Conservation (phyloP, 2,113 vertebrate species). For the Agelaius tricolor region DNA sequence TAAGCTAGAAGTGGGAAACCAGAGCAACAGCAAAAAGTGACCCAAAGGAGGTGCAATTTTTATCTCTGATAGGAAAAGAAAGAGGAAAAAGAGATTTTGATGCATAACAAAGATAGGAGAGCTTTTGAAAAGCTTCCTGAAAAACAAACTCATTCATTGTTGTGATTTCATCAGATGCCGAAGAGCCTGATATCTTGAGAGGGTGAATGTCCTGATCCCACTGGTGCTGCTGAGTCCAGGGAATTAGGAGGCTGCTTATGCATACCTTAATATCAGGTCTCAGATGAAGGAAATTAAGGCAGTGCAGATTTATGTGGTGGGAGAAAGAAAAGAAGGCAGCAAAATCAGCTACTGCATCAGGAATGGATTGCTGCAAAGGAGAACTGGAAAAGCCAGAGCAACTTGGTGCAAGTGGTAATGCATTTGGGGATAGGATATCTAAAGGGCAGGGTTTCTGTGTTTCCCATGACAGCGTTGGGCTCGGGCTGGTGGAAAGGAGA, state of each 20-base stretch:
- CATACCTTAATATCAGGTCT: neutral
- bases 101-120: neutral
- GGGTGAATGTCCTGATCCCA: neutral
- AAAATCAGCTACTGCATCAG: neutral
- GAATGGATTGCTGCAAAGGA: too few species aligned
- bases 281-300: neutral
- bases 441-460: too few species aligned
- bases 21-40: neutral
- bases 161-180: rapidly evolving
- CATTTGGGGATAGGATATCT: too few species aligned
- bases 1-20: neutral
- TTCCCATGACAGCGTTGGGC: too few species aligned
- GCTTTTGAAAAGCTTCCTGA: neutral
- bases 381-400: too few species aligned
- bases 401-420: too few species aligned
- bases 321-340: neutral
- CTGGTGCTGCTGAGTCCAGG: neutral
- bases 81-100: neutral
- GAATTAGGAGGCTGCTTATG: neutral
- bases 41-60: neutral
- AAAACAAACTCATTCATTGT: neutral
- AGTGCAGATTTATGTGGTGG: neutral
- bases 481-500: too few species aligned
- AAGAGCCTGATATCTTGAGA: neutral
- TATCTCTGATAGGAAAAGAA: neutral